A percentile compares a stretch with the other conserved stretches of the same genome.
These are phyloP conservation scores for Odontomyia ornata DNA, from an alignment of 2,888 invertebrate genomes.

Conservation along the genomic window DNA sequence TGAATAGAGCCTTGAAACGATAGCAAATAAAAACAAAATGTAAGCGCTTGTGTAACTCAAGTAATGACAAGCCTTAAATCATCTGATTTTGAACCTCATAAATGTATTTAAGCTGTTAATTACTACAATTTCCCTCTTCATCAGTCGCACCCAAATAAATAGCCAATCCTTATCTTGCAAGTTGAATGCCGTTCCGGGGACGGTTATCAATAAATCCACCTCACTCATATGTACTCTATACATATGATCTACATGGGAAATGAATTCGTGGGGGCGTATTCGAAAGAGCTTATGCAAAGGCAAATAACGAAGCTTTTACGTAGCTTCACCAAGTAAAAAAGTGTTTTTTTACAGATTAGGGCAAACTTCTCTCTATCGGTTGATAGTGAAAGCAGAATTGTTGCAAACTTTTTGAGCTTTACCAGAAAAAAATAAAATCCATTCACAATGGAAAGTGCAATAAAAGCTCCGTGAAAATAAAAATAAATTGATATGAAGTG, in stretches of 20 bases:
- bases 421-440: not conserved
- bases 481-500: not conserved
- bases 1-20: too few relatives aligned
- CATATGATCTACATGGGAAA: not conserved
- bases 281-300: constrained; percentile 21
- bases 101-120: too few relatives aligned
- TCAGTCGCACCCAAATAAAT: too few relatives aligned
- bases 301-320: constrained; percentile 5
- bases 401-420: not conserved
- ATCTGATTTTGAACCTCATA: too few relatives aligned
- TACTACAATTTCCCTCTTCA: too few relatives aligned
- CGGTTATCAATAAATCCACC: too few relatives aligned
- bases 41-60: too few relatives aligned
- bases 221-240: too few relatives aligned
- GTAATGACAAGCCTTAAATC: too few relatives aligned
- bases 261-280: constrained; percentile 11
- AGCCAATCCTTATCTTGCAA: too few relatives aligned
- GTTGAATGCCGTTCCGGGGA: too few relatives aligned
- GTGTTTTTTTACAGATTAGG: not conserved
- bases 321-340: not conserved
- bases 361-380: not conserved
- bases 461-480: not conserved
- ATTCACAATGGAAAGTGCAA: constrained; percentile 9
- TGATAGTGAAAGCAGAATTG: not conserved
- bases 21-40: too few relatives aligned